Base-by-base conservation (phyloP, 2,113 vertebrate genomes). In the Arenaria interpres region DNA sequence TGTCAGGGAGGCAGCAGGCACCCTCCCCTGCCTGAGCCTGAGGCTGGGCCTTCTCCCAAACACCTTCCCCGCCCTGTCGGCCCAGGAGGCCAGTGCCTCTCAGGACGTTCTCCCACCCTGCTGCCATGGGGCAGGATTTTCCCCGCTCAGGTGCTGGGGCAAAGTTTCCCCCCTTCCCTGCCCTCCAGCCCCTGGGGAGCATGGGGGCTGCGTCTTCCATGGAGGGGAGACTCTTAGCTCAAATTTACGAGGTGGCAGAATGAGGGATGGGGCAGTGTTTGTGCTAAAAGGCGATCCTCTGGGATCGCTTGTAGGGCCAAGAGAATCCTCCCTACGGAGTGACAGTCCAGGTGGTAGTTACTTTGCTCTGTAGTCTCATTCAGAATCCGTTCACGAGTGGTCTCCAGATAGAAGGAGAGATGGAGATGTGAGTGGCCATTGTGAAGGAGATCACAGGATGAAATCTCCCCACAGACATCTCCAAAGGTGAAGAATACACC, bases 121-220 rank as follows among this genome's bases (percentile, higher is more conserved):
- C 56, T 11, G 27, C 37, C 2, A 1, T 32, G 50, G 50, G n/a
- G 14, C 57, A 35, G 41, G 18, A 16, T 23, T 67, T 30, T 30
- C 25, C 35, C 14, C 5, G 8, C 37, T 51, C 8, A 12, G 37
- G 21, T 33, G 16, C 6, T 1, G 1, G n/a, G 39, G 14, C 0
- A 2, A 68, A 60, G 62, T 21, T 14, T 33, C 8, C 14, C 25
- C 27, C 32, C 14, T 12, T 45, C 45, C 19, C 18, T 27, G 50
- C 35, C 27, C 25, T 51, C 22, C 50, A 51, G 17, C 25, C 46
- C 37, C 35, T 14, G 3, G 30, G 3, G 2, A 19, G 18, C 25
- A 15, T 2, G 3, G 32, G 51, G 25, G 6, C 4, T 5, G 27
- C 2, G 3, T 32, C 32, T 62, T 46, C 46, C 10, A 0, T 17